Evolutionary conservation across 1,140 invertebrate species (phyloP), one percentile per base, ranked within the genome.

Genomic region (Lanistes nyassanus): DNA sequence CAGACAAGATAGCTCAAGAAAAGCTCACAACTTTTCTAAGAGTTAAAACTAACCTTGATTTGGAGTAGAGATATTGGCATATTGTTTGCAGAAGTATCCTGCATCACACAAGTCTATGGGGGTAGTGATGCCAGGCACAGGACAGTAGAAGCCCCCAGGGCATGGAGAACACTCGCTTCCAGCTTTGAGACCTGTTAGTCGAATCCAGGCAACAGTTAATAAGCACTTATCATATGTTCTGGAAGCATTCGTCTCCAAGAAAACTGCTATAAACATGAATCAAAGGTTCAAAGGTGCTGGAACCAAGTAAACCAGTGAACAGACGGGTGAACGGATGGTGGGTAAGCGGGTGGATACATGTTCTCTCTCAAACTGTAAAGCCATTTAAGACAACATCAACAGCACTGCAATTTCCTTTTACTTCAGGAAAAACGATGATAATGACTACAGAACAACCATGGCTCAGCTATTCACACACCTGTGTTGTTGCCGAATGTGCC

Each of bases 401-500:
- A 3, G 9, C 19, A 47, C 42, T 16, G 19, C 9, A 13, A 16
- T 47, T 47, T 47, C 9, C 19, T 47, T 47, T 47, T 1, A 16
- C 42, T 47, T 16, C 42, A 47, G 19, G 42, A 47, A 13, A 29
- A 60, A 34, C 9, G n/a, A 16, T 62, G 29, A 42, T 26, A 37
- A 36, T 70, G 34, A 26, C 19, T 29, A 36, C 31, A 39, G 64
- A 11, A 66, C 26, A 13, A 1, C 42, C 19, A 47, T 47, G 9
- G 37, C 7, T 23, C 19, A 47, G 21, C 16, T n/a, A 62, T 3
- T 26, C 31, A n/a, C 56, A 74, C 39, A 83, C 84, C 84, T 73
- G 87, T 87, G 36, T 76, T 51, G 75, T 87, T 87, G 75, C 82
- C 86, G 81, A 83, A 88, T 6, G 86, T 86, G 69, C 87, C 87